Evolutionary conservation across 1,140 invertebrate species (phyloP).

Genomic region (Chironomus tepperi): DNA sequence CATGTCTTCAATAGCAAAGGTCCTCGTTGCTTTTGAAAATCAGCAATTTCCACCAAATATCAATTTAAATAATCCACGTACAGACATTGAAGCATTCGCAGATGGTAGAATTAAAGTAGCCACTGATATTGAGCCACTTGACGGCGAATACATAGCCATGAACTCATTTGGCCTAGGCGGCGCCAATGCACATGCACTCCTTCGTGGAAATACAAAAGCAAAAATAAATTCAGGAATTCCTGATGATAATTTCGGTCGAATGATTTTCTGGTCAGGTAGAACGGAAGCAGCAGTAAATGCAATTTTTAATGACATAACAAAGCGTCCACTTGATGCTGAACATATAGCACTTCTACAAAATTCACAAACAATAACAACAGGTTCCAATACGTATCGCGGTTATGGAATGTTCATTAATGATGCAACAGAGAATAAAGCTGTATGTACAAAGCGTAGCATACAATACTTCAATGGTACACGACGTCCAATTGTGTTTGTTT

Average conservation of each 20-base stretch:
- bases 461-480: slow-evolving; percentile 38
- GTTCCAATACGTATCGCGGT: slow-evolving; percentile 32
- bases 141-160: slow-evolving; percentile 54
- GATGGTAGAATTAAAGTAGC: slow-evolving; percentile 64
- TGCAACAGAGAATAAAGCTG: slow-evolving; percentile 27
- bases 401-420: slow-evolving; percentile 33
- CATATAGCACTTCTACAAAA: slow-evolving; percentile 35
- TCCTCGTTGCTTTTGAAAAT: slow-evolving; percentile 63
- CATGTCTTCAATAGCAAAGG: slow-evolving; percentile 74
- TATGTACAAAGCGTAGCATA: slow-evolving; percentile 47
- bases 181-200: slow-evolving; percentile 54
- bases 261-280: slow-evolving; percentile 56
- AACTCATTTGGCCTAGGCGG: slow-evolving; percentile 83
- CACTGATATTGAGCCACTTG: slow-evolving; percentile 52
- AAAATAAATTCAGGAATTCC: slow-evolving; percentile 45
- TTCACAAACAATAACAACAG: slow-evolving; percentile 34
- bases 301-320: slow-evolving; percentile 46
- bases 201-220: slow-evolving; percentile 46
- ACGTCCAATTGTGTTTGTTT: slow-evolving; percentile 62
- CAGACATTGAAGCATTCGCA: slow-evolving; percentile 59
- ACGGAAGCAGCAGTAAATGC: slow-evolving; percentile 50
- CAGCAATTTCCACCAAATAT: slow-evolving; percentile 70
- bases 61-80: slow-evolving; percentile 61
- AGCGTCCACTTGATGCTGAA: slow-evolving; percentile 35
- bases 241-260: slow-evolving; percentile 46